phyloP scores from a whole-genome alignment of 1,140 invertebrate genomes.

The Drosophila aff. region DNA sequence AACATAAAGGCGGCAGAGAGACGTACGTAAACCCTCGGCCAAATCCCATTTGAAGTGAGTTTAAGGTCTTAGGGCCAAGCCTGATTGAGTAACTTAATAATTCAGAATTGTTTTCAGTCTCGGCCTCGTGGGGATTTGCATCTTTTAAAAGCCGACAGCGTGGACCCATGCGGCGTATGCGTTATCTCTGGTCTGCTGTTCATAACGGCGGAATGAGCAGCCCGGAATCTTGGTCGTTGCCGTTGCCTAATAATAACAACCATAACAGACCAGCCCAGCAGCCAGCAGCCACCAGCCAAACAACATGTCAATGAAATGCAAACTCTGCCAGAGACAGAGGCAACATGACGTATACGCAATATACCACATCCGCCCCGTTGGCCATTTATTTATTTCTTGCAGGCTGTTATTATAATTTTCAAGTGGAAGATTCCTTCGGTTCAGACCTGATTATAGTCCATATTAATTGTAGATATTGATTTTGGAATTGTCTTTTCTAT shows the following conservation, averaged over 20 bases:
- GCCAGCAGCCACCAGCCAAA: background rate
- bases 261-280: constrained; percentile 5
- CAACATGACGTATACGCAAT: constrained; percentile 72
- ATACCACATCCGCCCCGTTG: constrained; percentile 32
- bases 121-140: constrained; percentile 48
- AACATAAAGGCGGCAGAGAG: constrained; percentile 17
- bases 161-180: constrained; percentile 55
- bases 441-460: background rate
- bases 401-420: background rate
- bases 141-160: constrained; percentile 37
- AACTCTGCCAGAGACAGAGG: constrained; percentile 18
- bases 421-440: background rate
- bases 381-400: constrained; percentile 1
- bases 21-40: constrained; percentile 49
- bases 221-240: constrained; percentile 3
- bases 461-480: background rate
- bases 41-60: constrained; percentile 56
- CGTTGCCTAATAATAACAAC: constrained; percentile 35
- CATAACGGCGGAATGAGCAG: background rate
- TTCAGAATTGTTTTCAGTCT: constrained; percentile 52
- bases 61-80: constrained; percentile 51
- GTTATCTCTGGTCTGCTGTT: constrained; percentile 38
- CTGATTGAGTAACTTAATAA: constrained; percentile 58
- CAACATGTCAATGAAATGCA: constrained; percentile 15
- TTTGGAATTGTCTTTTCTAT: no score